Base-by-base conservation (phyloP, 2,888 invertebrate species). In the Caenorhabditis sp. region DNA sequence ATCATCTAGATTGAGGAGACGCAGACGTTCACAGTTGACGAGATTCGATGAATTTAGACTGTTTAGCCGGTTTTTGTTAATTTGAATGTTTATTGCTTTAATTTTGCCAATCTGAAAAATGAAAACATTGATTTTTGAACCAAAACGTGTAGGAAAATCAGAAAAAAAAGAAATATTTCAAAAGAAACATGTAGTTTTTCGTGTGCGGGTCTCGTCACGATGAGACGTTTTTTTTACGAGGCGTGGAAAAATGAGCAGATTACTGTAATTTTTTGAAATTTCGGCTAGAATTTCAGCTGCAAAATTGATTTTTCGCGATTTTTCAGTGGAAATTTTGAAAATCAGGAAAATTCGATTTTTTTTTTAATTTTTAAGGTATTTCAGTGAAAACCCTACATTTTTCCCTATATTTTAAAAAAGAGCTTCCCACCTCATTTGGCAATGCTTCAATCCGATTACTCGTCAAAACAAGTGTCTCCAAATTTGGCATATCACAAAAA, bases 1-100 rank as follows among this genome's bases (percentile, higher is more conserved):
- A 88, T 97, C 96, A 89, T 99, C 96, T 62, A 99, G 89, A 72
- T 95, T 91, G 65, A 99, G 90, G 23, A 95, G 95, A 89, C 95
- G 97, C 58, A 99, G 89, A 79, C 93, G 92, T 0, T 94, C 93
- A 87, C 96, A 95, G 62, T 91, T 90, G 36, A 94, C 92, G 72
- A 87, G 54, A 58, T 74, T 64, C 14, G 62, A 58, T 8, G 66
- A 66, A 61, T 83, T 76, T 43, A 86, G 63, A 1, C 69, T 36
- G 17, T 58, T 54, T 59, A 97, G 93, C 89, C 95, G 95, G 90
- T 99, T 99, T 89, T 95, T 94, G 90, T 97, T 97, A 73, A 97
- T 90, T 90, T 95, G 96, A 67, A 99, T 89, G 89, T 97, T 97
- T 23, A 92, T 92, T 10, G 93, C 93, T 89, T 93, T 92, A 8